Evolutionary conservation across 2,888 invertebrate species (phyloP).

Genomic region (Trisateles emortualis): DNA sequence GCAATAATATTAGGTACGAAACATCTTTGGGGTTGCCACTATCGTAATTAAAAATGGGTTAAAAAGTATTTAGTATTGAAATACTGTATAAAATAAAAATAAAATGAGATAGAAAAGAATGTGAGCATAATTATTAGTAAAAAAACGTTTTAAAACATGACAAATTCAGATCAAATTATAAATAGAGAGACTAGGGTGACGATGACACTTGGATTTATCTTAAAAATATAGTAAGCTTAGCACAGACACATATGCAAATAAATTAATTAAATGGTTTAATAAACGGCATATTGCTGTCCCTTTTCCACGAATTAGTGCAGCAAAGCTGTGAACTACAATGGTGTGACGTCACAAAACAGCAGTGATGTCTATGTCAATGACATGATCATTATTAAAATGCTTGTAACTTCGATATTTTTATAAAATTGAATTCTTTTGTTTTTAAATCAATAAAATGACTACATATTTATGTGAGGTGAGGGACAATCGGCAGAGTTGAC

Average conservation of each 20-base stretch:
- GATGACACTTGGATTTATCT: constrained; percentile 31
- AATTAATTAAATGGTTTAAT: no score
- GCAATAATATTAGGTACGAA: constrained; percentile 67
- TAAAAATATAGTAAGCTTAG: constrained; percentile 16
- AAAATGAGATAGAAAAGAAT: constrained; percentile 12
- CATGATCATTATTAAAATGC: no score
- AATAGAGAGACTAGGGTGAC: constrained; percentile 44
- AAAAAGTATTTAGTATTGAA: constrained; percentile 16
- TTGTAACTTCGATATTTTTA: no score
- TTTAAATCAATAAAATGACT: no score
- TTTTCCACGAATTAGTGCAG: no score
- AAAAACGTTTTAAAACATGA: constrained; percentile 11
- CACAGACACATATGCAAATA: constrained; percentile 17
- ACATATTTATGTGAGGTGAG: no score
- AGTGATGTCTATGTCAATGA: no score
- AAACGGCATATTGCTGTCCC: no score
- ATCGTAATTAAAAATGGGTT: constrained; percentile 27
- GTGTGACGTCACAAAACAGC: no score
- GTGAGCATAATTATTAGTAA: constrained; percentile 6
- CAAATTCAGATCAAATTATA: constrained; percentile 37
- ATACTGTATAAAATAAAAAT: background rate
- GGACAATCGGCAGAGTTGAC: no score
- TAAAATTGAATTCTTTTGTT: no score
- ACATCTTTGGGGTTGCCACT: constrained; percentile 72
- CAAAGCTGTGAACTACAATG: no score